phyloP scores from a whole-genome alignment of 2,888 invertebrate genomes.

The Lasioglossum leucozonium region DNA sequence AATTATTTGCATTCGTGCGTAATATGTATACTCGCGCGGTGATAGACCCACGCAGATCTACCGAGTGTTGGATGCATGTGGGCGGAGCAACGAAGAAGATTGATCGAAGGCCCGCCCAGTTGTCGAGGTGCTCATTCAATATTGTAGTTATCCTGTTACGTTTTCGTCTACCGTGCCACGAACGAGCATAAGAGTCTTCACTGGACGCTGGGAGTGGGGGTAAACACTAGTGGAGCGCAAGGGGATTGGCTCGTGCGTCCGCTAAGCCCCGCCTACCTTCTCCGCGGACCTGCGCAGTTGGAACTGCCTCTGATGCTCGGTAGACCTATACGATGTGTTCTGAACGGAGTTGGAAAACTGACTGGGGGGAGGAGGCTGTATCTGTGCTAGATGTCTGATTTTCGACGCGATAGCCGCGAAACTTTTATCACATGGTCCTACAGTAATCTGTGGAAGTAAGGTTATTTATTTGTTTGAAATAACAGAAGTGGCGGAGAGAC shows the following conservation, averaged over 20 bases:
- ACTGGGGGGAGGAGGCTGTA: neutral
- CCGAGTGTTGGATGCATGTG: neutral
- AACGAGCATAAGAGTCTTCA: neutral
- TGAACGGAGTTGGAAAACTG: neutral
- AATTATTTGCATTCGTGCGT: slow-evolving; percentile 26
- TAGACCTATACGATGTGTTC: neutral
- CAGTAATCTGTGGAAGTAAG: neutral
- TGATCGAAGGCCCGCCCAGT: neutral
- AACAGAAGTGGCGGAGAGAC: neutral
- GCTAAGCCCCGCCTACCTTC: neutral
- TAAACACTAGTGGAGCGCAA: too few relatives aligned
- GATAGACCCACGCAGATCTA: slow-evolving; percentile 12
- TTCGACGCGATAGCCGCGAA: neutral
- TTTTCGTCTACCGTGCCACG: neutral
- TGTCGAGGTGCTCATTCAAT: neutral
- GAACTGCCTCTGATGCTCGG: neutral
- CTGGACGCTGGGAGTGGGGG: neutral
- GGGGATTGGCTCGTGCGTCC: neutral
- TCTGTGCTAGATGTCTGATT: neutral
- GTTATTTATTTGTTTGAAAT: neutral
- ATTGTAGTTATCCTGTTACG: neutral
- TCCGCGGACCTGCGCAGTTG: neutral
- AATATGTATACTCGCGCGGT: slow-evolving; percentile 18
- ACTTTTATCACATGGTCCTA: neutral
- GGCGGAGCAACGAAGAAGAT: neutral